These are phyloP conservation scores for Thymelicus acteon DNA, from an alignment of 2,888 invertebrate species.

Conservation along the genomic window DNA sequence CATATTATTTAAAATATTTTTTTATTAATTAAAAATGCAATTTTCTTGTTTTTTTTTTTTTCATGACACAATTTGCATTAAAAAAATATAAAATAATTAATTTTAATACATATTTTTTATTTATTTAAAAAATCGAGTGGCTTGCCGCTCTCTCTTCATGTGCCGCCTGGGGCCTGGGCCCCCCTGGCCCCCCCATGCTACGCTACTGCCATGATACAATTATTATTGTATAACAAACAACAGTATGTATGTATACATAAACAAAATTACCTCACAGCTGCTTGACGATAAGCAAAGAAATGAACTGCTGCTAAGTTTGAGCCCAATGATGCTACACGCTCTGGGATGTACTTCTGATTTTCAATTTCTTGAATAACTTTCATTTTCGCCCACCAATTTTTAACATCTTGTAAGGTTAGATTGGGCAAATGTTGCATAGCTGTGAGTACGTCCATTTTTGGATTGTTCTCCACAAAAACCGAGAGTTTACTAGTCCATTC, in stretches of 20 bases:
- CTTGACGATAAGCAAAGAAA: conserved; percentile 91
- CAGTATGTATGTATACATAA: not conserved
- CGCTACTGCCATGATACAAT: too few species aligned
- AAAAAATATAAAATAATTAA: too few species aligned
- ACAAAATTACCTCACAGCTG: conserved; percentile 85
- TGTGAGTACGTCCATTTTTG: conserved; percentile 65
- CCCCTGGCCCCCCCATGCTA: too few species aligned
- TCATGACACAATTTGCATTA: too few species aligned
- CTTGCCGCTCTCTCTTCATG: too few species aligned
- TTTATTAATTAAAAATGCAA: too few species aligned
- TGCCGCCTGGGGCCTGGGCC: too few species aligned
- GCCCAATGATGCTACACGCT: conserved; percentile 87
- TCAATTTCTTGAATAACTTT: conserved; percentile 78
- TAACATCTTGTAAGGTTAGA: conserved; percentile 76
- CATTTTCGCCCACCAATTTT: conserved; percentile 83
- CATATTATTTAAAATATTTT: too few species aligned
- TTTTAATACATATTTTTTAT: too few species aligned
- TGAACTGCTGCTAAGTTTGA: conserved; percentile 94
- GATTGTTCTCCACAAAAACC: conserved; percentile 77
- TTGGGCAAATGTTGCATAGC: conserved; percentile 82
- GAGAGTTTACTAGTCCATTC: conserved; percentile 85
- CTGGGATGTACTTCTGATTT: conserved; percentile 85
- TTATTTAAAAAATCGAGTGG: too few species aligned
- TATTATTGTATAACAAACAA: not conserved
- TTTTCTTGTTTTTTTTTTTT: too few species aligned